Evolutionary conservation across 2,888 invertebrate genomes (phyloP), one percentile per base, ranked within the genome.

Genomic region (Elgonia sp.): DNA sequence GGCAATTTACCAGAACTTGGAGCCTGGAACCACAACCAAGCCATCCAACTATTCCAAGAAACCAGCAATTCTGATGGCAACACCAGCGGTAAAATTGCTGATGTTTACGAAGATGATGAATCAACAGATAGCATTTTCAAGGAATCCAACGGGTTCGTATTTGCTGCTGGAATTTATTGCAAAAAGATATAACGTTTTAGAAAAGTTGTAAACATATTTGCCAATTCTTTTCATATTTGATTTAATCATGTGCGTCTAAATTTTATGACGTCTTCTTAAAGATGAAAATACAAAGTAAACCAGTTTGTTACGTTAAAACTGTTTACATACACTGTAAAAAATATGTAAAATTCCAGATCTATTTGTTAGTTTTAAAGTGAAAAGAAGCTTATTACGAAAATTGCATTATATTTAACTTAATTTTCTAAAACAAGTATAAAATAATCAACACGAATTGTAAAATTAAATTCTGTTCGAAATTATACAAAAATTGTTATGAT

Each of bases 11-110:
- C 94, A 14, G 94, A 94, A 84, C 90, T 94, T 29, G 94, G 94
- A 69, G 92, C 94, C 37, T 94, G 94, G 94, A 94, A 94, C 90
- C 94, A 94, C 80, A 94, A 94, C 55, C 94, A 94, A 86, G 94
- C 94, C 12, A 90, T 94, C 53, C 94, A 93, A 79, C 77, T 94
- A 42, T 90, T 92, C 8, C 93, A 91, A 88, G 94, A 94, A 90
- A 91, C 93, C 55, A 76, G 83, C 80, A 80, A 86, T 50, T 92
- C 92, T 83, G 94, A 94, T 16, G 91, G 90, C 81, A 93, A 92
- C 29, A 92, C 90, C 79, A 91, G 92, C 10, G 76, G 90, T 37
- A 92, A 92, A 29, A 90, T 89, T 80, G 83, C 89, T 12, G 92
- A 92, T 73, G 80, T 89, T 40, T 89, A 91, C 84, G 91, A 90